These are phyloP conservation scores for Sminthurides aquaticus DNA, from an alignment of 2,888 invertebrate species.

Conservation along the genomic window DNA sequence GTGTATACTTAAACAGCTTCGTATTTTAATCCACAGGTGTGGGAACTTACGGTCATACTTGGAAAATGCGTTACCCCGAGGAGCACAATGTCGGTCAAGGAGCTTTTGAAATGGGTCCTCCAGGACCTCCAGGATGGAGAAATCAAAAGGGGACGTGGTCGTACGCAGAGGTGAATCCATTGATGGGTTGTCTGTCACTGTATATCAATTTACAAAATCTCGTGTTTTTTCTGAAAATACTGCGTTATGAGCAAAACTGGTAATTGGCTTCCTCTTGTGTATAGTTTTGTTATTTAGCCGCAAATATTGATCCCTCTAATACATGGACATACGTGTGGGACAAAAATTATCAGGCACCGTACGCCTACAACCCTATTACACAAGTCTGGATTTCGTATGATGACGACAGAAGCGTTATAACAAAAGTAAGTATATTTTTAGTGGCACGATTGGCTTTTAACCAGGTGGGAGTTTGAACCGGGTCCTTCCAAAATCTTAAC, in stretches of 20 bases:
- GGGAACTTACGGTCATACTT: neutral
- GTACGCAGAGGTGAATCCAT: conserved; percentile 4
- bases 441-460: neutral
- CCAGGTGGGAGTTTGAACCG: neutral
- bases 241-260: no score
- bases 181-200: no score
- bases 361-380: neutral
- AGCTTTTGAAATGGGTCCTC: neutral
- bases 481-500: no score
- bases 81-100: neutral
- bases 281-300: no score
- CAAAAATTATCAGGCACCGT: neutral
- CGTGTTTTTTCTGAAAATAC: no score
- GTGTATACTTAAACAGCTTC: no score
- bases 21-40: neutral
- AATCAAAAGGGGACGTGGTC: neutral
- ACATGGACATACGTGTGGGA: neutral
- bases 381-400: conserved; percentile 20
- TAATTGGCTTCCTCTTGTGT: no score
- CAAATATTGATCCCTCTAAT: no score
- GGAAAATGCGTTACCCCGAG: neutral
- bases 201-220: no score
- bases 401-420: conserved; percentile 9
- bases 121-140: no score
- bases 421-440: conserved; percentile 9